phyloP scores from a whole-genome alignment of 2,888 invertebrate species.

The Pristionchus exspectatus region DNA sequence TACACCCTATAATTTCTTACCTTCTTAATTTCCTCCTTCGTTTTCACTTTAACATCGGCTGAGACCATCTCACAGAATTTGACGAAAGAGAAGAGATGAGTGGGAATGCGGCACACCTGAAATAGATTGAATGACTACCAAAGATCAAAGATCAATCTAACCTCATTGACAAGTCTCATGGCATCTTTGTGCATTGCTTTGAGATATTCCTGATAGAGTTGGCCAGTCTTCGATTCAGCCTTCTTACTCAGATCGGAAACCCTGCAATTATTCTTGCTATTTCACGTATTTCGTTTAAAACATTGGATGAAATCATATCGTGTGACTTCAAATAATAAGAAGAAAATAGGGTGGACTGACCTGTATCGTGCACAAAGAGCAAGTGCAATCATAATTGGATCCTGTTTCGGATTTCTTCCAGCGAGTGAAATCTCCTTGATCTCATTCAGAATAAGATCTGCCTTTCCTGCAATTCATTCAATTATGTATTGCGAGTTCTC shows the following conservation, averaged over 20 bases:
- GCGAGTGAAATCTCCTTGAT: slow-evolving; percentile 77
- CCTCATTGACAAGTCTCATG: slow-evolving; percentile 49
- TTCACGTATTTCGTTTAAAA: not conserved
- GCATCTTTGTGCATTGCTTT: slow-evolving; percentile 53
- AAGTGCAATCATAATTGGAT: slow-evolving; percentile 84
- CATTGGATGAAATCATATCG: not conserved
- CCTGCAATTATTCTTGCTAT: not conserved
- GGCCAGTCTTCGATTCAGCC: not conserved
- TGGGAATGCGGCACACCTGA: slow-evolving; percentile 84
- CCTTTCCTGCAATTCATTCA: slow-evolving; percentile 68
- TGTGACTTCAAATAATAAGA: not conserved
- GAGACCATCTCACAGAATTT: slow-evolving; percentile 83
- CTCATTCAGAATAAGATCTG: slow-evolving; percentile 77
- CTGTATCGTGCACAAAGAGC: slow-evolving; percentile 83
- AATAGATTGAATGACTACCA: slow-evolving; percentile 57
- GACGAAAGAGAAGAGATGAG: slow-evolving; percentile 85
- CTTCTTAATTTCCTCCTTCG: slow-evolving; percentile 49
- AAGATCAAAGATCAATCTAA: slow-evolving; percentile 4
- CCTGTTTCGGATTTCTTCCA: slow-evolving; percentile 79
- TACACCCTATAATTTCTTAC: not conserved
- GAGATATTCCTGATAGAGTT: slow-evolving; percentile 44
- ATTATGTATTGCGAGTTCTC: not conserved
- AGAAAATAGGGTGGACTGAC: slow-evolving; percentile 54
- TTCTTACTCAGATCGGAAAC: slow-evolving; percentile 3
- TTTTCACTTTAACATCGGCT: slow-evolving; percentile 55